Conservation (phyloP, 1,140 invertebrate species). For the Homarus americanus region DNA sequence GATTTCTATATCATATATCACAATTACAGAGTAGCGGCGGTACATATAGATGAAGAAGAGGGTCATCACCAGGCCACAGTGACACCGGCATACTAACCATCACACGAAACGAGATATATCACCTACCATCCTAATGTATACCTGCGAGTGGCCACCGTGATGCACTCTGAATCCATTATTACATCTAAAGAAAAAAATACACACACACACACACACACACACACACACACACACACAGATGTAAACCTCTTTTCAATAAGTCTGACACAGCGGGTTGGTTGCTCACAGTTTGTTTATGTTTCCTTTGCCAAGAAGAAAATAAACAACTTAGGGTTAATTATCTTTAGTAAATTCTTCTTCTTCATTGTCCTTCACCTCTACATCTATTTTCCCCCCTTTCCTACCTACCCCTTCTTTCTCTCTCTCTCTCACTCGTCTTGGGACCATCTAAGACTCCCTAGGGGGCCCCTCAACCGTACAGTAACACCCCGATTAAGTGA, state of each 20-base stretch:
- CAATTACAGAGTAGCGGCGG: not conserved
- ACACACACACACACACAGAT: not conserved
- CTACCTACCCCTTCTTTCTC: too few relatives aligned
- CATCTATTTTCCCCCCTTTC: too few relatives aligned
- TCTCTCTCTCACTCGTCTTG: too few relatives aligned
- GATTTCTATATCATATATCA: constrained; percentile 10
- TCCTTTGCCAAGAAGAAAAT: not conserved
- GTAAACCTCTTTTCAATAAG: not conserved
- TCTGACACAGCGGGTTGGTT: constrained; percentile 7
- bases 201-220: too few relatives aligned
- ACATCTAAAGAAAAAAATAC: not conserved
- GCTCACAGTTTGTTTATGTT: constrained; percentile 5
- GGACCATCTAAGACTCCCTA: not conserved
- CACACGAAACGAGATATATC: not conserved
- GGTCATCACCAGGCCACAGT: not conserved
- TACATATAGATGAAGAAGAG: constrained; percentile 4
- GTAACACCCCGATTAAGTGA: not conserved
- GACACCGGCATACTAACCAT: constrained; percentile 11
- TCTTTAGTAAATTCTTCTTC: constrained; percentile 9
- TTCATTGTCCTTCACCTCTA: constrained; percentile 1
- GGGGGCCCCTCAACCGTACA: not conserved
- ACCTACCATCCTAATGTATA: not conserved
- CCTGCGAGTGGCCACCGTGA: not conserved
- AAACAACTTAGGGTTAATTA: not conserved
- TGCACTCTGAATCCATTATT: constrained; percentile 9